Evolutionary conservation across 2,888 invertebrate genomes (phyloP).

Genomic region (Sminthurinus aureus): DNA sequence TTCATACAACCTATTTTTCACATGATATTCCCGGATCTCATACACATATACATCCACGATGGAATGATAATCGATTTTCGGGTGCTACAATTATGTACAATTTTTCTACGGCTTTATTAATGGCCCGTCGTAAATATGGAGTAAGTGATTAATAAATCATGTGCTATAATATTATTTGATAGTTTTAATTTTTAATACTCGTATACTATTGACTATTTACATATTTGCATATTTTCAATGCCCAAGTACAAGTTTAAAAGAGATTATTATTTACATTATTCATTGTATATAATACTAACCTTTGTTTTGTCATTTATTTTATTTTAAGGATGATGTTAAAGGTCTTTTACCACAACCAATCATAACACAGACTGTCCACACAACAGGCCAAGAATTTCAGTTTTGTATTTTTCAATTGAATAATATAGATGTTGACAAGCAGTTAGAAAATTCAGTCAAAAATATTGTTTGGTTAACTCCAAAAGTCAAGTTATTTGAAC

Average conservation of each 20-base stretch:
- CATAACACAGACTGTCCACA: conserved; percentile 82
- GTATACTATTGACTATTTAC: background rate
- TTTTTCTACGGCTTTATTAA: conserved; percentile 78
- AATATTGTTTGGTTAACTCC: conserved; percentile 82
- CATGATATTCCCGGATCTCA: conserved; percentile 75
- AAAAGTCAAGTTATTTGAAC: conserved; percentile 71
- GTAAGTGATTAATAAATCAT: conserved; percentile 68
- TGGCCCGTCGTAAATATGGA: conserved; percentile 79
- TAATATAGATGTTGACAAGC: conserved; percentile 73
- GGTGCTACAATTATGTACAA: conserved; percentile 76
- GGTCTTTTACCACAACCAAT: conserved; percentile 76
- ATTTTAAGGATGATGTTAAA: conserved; percentile 69
- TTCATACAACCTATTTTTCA: conserved; percentile 82
- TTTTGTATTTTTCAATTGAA: conserved; percentile 87
- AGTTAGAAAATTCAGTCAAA: conserved; percentile 68
- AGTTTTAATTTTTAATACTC: conserved; percentile 13
- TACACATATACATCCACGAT: conserved; percentile 59
- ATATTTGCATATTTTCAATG: background rate
- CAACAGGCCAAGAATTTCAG: conserved; percentile 78
- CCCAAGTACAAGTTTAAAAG: background rate
- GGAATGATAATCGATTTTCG: conserved; percentile 64
- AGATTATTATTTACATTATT: conserved; percentile 5
- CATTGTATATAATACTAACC: too few species aligned
- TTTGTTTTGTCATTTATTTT: background rate
- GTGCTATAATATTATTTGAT: conserved; percentile 10